Percentiles rank a stretch among this genome's conserved stretches.
phyloP scores from a whole-genome alignment of 2,888 invertebrate species.

The Athalia cordata region DNA sequence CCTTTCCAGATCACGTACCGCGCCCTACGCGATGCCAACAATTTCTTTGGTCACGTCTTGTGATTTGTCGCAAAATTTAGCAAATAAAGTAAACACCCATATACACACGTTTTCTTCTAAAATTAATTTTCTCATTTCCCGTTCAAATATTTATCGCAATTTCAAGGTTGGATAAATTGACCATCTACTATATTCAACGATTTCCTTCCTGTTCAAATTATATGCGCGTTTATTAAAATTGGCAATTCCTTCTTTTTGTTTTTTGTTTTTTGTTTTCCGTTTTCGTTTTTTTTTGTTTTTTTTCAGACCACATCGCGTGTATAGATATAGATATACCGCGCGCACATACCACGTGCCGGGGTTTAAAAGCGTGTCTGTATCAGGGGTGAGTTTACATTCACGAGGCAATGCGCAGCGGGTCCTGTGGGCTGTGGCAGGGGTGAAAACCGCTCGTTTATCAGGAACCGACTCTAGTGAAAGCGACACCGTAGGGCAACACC shows the following conservation, averaged over 20 bases:
- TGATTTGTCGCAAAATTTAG: conserved; percentile 59
- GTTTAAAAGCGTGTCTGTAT: conserved; percentile 55
- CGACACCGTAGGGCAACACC: conserved; percentile 70
- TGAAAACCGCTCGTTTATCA: conserved; percentile 73
- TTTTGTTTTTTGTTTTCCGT: too few relatives aligned
- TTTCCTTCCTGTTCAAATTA: too few relatives aligned
- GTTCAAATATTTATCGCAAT: too few relatives aligned
- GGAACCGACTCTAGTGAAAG: conserved; percentile 72
- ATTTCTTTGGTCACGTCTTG: conserved; percentile 51
- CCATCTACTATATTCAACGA: too few relatives aligned
- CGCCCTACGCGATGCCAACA: conserved; percentile 13
- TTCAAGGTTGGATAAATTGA: too few relatives aligned
- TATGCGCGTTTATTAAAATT: too few relatives aligned
- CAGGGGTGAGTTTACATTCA: conserved; percentile 68
- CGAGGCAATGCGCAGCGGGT: conserved; percentile 54
- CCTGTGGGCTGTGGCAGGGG: conserved; percentile 54
- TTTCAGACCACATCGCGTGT: background rate
- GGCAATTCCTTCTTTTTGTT: too few relatives aligned
- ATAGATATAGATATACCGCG: background rate
- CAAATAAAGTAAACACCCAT: conserved; percentile 21
- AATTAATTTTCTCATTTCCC: too few relatives aligned
- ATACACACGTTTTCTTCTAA: background rate
- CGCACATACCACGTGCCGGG: conserved; percentile 15
- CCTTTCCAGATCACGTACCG: conserved; percentile 62
- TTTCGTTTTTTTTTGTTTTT: too few relatives aligned